phyloP scores from a whole-genome alignment of 2,888 invertebrate species.

The Crossocerus cetratus region DNA sequence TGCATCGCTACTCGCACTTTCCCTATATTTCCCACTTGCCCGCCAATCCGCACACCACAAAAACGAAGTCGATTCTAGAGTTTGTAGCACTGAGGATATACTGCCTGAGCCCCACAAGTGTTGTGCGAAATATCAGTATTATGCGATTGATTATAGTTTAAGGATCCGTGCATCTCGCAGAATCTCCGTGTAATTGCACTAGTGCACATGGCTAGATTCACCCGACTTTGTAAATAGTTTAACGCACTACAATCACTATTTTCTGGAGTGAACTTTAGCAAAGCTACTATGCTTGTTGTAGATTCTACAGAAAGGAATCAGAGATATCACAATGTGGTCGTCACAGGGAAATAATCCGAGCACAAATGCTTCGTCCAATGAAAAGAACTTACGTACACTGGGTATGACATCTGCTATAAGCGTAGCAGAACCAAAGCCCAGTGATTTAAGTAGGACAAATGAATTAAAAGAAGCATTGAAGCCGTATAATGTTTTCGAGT shows the following conservation, averaged over 20 bases:
- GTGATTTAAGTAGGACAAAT: slow-evolving; percentile 86
- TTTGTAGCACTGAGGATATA: too few relatives aligned
- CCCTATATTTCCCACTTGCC: not conserved
- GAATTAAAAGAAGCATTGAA: slow-evolving; percentile 88
- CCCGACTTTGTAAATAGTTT: too few relatives aligned
- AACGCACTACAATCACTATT: too few relatives aligned
- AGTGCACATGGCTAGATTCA: too few relatives aligned
- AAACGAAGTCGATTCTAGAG: not conserved
- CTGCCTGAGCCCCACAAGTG: too few relatives aligned
- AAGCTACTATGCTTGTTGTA: slow-evolving; percentile 13
- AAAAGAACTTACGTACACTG: slow-evolving; percentile 82
- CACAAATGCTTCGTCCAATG: slow-evolving; percentile 78
- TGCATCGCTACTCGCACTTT: not conserved
- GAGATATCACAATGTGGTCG: slow-evolving; percentile 66
- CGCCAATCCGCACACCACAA: not conserved
- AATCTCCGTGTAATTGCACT: too few relatives aligned
- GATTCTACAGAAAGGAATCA: slow-evolving; percentile 34
- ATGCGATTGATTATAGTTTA: too few relatives aligned
- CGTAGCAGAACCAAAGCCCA: slow-evolving; percentile 88
- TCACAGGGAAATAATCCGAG: slow-evolving; percentile 65
- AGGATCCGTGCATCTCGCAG: too few relatives aligned
- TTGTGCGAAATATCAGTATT: too few relatives aligned
- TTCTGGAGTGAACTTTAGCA: too few relatives aligned
- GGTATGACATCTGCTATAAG: slow-evolving; percentile 98
- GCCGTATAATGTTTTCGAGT: slow-evolving; percentile 93